A percentile compares a stretch with the other conserved stretches of the same genome.
Conservation (phyloP, 2,797 vertebrate genomes). For the Cygnus olor region DNA sequence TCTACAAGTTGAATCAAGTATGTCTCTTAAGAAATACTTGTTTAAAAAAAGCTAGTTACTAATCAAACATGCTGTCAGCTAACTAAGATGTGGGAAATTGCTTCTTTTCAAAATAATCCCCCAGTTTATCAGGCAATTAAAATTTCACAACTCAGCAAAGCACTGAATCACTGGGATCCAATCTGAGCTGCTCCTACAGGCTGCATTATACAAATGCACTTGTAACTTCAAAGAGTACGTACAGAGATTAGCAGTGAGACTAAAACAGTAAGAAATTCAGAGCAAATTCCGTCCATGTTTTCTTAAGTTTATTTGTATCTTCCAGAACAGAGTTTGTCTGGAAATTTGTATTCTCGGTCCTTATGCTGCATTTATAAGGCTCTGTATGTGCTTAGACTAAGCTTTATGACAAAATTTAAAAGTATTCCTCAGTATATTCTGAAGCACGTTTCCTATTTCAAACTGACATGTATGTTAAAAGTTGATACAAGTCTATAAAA, state of each 20-base stretch:
- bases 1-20: conserved; percentile 9
- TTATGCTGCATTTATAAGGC: background rate
- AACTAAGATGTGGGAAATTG: background rate
- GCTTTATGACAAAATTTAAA: background rate
- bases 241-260: background rate
- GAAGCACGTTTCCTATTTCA: background rate
- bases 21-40: background rate
- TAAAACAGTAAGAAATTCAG: background rate
- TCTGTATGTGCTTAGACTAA: background rate
- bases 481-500: background rate
- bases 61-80: conserved; percentile 17
- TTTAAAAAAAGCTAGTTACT: background rate
- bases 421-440: background rate
- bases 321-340: background rate
- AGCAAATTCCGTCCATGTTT: background rate
- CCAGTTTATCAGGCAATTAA: background rate
- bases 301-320: background rate
- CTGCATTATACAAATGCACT: background rate
- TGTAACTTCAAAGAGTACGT: background rate
- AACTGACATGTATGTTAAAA: rapidly evolving
- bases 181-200: background rate
- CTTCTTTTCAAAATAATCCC: conserved; percentile 14
- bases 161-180: conserved; percentile 13
- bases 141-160: background rate
- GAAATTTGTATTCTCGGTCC: background rate